phyloP scores from a whole-genome alignment of 2,113 vertebrate species.

The Mormyrus lacerda region DNA sequence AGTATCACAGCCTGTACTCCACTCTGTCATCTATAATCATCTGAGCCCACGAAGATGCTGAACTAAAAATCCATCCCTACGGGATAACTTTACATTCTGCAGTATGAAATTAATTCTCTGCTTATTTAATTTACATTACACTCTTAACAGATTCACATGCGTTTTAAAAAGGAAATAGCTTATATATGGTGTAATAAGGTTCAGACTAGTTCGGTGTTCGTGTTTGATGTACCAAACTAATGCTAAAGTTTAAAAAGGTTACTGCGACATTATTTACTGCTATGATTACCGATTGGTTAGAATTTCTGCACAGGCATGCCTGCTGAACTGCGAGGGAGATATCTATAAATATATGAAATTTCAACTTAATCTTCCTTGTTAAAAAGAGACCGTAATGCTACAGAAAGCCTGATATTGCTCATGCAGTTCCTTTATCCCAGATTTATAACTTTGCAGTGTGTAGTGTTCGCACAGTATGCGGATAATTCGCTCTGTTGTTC shows the following conservation, averaged over 20 bases:
- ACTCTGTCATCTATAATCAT: neutral
- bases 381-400: neutral
- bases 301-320: neutral
- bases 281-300: neutral
- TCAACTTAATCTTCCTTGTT: neutral
- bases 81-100: neutral
- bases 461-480: neutral
- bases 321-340: neutral
- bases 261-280: neutral
- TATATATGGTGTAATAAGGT: neutral
- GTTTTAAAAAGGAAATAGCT: neutral
- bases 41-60: neutral
- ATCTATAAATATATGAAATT: neutral
- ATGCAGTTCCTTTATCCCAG: neutral
- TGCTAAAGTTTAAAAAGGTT: neutral
- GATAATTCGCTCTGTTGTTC: neutral
- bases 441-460: neutral
- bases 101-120: neutral
- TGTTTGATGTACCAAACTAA: neutral
- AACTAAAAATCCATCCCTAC: neutral
- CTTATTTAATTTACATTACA: neutral
- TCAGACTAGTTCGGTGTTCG: neutral
- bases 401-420: neutral
- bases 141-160: neutral
- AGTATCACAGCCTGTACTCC: neutral